These are phyloP conservation scores for Glossophaga mutica DNA, from an alignment of 2,797 vertebrate genomes.

Conservation along the genomic window DNA sequence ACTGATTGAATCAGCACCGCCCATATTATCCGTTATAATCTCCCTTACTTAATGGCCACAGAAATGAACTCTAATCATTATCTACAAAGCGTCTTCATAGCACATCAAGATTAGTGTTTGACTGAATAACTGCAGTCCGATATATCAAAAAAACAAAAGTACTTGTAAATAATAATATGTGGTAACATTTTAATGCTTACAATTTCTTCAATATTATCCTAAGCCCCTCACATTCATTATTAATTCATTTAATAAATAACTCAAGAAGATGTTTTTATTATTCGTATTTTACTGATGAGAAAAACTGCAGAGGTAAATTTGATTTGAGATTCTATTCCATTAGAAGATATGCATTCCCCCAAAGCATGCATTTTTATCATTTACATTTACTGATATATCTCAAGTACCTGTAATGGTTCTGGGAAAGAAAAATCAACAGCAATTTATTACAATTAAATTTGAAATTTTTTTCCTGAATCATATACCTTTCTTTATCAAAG, in stretches of 20 bases:
- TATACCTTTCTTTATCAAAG: not conserved
- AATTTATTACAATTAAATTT: not conserved
- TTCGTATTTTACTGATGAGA: not conserved
- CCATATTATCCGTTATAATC: not conserved
- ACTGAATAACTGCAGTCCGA: not conserved
- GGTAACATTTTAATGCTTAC: not conserved
- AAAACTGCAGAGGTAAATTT: not conserved
- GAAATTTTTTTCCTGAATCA: not conserved
- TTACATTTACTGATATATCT: not conserved
- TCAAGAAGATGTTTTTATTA: not conserved
- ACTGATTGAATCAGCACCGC: not conserved
- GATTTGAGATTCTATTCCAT: not conserved
- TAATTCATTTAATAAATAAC: not conserved
- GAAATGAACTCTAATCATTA: not conserved
- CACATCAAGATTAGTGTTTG: not conserved
- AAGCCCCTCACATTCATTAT: not conserved
- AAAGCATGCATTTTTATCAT: not conserved
- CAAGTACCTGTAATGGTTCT: not conserved
- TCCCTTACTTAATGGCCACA: not conserved
- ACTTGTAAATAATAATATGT: not conserved
- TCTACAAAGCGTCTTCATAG: not conserved
- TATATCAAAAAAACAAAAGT: not conserved
- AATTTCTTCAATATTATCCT: not conserved
- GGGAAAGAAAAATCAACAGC: not conserved
- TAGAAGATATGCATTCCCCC: not conserved